Conservation (phyloP, 1,140 invertebrate species). For the Apis cerana region DNA sequence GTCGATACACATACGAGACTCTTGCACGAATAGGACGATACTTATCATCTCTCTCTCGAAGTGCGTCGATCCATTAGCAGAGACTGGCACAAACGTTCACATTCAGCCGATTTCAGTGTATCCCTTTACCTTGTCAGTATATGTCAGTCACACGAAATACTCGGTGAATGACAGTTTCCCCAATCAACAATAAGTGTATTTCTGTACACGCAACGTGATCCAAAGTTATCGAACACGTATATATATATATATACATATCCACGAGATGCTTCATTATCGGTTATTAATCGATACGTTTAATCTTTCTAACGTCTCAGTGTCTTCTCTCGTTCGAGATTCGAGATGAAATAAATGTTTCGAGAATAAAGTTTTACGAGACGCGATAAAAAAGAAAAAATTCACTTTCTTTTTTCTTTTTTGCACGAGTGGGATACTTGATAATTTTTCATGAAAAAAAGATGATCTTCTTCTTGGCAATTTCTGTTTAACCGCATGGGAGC, state of each 20-base stretch:
- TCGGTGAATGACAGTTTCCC: constrained; percentile 34
- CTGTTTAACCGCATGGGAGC: background rate
- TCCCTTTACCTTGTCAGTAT: constrained; percentile 10
- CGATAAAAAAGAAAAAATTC: too few species aligned
- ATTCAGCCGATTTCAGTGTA: background rate
- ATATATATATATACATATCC: background rate
- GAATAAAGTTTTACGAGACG: background rate
- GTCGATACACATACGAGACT: constrained; percentile 32
- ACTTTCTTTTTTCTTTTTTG: too few species aligned
- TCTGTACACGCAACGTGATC: background rate
- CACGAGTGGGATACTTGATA: too few species aligned
- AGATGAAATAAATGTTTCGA: background rate
- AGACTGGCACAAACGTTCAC: background rate
- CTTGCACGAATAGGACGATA: constrained; percentile 5
- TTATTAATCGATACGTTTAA: background rate
- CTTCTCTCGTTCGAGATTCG: too few species aligned
- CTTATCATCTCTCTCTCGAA: constrained; percentile 7
- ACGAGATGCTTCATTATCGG: background rate
- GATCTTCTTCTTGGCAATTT: background rate
- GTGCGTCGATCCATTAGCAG: constrained; percentile 27
- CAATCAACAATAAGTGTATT: background rate
- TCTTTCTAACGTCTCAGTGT: background rate
- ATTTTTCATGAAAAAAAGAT: background rate
- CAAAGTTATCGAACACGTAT: background rate
- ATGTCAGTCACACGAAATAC: constrained; percentile 1